Base-by-base conservation (phyloP, 2,888 invertebrate species). In the Pandemis corylana region DNA sequence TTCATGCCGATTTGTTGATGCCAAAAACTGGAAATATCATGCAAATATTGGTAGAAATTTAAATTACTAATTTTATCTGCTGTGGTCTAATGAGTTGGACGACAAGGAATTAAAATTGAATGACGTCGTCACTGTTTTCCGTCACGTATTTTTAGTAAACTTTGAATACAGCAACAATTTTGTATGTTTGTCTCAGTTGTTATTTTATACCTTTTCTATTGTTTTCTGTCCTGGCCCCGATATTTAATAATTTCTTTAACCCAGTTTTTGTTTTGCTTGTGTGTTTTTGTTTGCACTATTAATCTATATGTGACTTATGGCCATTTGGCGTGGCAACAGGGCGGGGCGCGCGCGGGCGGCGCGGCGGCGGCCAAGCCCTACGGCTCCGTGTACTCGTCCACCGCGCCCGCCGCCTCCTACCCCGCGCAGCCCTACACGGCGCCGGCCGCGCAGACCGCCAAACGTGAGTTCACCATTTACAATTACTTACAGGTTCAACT, bases 291-390 rank as follows among this genome's bases (percentile, higher is more conserved):
- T 74, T 65, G 51, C 66, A 44, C 61, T 66, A 74, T 66, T 70
- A 74, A 74, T 74, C 10, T 53, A 51, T 66, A 51, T 51, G 70
- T 70, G 66, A 74, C 74, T 64, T 72, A 13, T 63, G 75, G 75
- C 71, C 71, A 67, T 59, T 71, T 71, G 71, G 70, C 74, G 65
- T 75, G 81, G 79, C 82, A 80, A 78, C 89, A 91, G 89, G 89
- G 89, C 78, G 89, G 90, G 76, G 90, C 88, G 75, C 86, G 86
- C 71, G 82, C 84, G 41, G 96, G 96, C 10, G 95, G 95, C 82
- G 96, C 96, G 75, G 95, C 95, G 80, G 95, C 93, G 80, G 95
- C 95, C 76, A 95, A 96, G 87, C 92, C 96, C 63, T 96, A 96
- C 90, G 95, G 95, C 80, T 95, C 95, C 78, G 95, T 95, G 75